Conservation (phyloP, 1,140 invertebrate species). For the Phymastichus coffea region DNA sequence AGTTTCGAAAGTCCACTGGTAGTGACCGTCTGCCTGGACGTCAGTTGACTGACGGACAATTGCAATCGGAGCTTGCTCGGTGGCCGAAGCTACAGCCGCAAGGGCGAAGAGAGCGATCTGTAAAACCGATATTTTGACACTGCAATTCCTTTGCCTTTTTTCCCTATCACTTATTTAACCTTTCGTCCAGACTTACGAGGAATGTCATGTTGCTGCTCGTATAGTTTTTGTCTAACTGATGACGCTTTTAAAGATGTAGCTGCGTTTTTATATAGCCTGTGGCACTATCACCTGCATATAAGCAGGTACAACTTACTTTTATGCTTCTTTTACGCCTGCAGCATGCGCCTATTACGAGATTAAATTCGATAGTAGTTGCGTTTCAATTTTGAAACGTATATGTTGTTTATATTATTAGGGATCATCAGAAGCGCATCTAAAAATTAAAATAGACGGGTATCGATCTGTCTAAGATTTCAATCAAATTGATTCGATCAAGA, state of each 20-base stretch:
- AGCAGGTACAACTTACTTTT: too few relatives aligned
- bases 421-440: too few relatives aligned
- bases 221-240: slow-evolving; percentile 38
- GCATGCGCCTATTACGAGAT: too few relatives aligned
- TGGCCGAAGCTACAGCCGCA: slow-evolving; percentile 28
- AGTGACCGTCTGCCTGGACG: slow-evolving; percentile 45
- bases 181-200: slow-evolving; percentile 36
- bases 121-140: neutral
- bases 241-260: slow-evolving; percentile 31
- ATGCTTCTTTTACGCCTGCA: too few relatives aligned
- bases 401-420: too few relatives aligned
- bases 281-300: slow-evolving; percentile 26
- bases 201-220: slow-evolving; percentile 46
- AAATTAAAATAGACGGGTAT: too few relatives aligned
- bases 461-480: too few relatives aligned
- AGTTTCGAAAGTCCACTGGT: slow-evolving; percentile 59
- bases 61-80: slow-evolving; percentile 32
- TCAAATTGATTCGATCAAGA: too few relatives aligned
- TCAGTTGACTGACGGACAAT: slow-evolving; percentile 47
- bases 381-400: too few relatives aligned
- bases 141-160: too few relatives aligned
- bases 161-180: too few relatives aligned
- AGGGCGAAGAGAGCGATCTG: slow-evolving; percentile 40
- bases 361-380: too few relatives aligned
- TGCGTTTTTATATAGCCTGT: slow-evolving; percentile 40